Evolutionary conservation across 37 sponge, comb jelly and placozoan genomes (phyloP).

Genomic region (Theonella swinhoei): DNA sequence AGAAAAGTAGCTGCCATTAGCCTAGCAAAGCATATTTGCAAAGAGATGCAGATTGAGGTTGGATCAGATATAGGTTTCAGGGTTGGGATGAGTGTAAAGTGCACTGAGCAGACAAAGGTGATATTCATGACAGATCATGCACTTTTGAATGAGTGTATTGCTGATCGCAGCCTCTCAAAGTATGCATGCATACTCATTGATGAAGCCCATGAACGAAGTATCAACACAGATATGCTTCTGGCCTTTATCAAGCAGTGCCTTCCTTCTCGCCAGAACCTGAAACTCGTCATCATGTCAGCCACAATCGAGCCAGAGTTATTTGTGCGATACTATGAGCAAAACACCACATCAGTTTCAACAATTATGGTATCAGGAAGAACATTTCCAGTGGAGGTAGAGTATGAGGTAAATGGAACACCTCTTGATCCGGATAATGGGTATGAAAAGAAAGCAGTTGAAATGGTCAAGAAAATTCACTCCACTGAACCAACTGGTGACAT

Average conservation of each 20-base stretch:
- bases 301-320: conserved; percentile 78
- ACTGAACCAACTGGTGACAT: conserved; percentile 63
- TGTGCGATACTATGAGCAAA: conserved; percentile 41
- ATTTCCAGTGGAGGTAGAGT: conserved; percentile 77
- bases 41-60: conserved; percentile 50
- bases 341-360: conserved; percentile 26
- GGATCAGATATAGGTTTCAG: conserved; percentile 65
- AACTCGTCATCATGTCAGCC: conserved; percentile 83
- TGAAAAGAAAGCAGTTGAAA: conserved; percentile 13
- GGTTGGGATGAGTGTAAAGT: conserved; percentile 45
- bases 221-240: conserved; percentile 80
- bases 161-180: conserved; percentile 41
- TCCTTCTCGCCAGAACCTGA: conserved; percentile 56
- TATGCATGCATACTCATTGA: conserved; percentile 80
- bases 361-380: conserved; percentile 68
- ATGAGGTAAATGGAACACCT: no score
- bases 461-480: conserved; percentile 32
- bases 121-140: conserved; percentile 74
- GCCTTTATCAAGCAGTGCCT: conserved; percentile 70
- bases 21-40: conserved; percentile 76
- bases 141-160: conserved; percentile 65
- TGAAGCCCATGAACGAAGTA: conserved; percentile 89
- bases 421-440: background rate
- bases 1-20: conserved; percentile 86
- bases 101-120: conserved; percentile 19